These are phyloP conservation scores for Callocephalon fimbriatum DNA, from an alignment of 2,113 vertebrate genomes.

Conservation along the genomic window DNA sequence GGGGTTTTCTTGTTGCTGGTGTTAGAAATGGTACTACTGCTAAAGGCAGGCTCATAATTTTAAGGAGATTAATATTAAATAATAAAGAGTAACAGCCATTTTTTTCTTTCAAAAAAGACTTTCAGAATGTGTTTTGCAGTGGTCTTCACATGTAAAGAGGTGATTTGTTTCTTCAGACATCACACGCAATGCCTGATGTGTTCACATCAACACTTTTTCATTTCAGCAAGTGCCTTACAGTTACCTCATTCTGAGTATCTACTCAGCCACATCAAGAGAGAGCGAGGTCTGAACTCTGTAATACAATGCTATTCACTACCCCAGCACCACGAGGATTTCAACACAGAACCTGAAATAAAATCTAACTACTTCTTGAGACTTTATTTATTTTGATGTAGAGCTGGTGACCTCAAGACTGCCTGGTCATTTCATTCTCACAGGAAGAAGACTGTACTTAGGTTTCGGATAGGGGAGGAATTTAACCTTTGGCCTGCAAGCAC, in stretches of 20 bases:
- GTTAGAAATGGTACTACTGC: neutral
- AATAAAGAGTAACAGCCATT: neutral
- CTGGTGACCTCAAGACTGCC: conserved; percentile 60
- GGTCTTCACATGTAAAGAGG: neutral
- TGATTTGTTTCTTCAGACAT: neutral
- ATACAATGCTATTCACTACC: neutral
- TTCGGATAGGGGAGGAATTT: conserved; percentile 62
- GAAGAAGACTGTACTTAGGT: conserved; percentile 60
- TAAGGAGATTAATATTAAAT: neutral
- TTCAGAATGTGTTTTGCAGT: neutral
- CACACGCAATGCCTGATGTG: neutral
- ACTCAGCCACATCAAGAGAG: neutral
- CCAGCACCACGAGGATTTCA: neutral
- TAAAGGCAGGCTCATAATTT: neutral
- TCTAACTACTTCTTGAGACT: conserved; percentile 26
- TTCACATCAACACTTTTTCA: neutral
- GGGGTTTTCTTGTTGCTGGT: neutral
- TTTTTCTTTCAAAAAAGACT: neutral
- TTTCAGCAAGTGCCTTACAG: neutral
- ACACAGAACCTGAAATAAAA: conserved; percentile 48
- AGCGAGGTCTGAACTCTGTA: neutral
- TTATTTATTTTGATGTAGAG: conserved; percentile 68
- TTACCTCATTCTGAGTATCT: neutral
- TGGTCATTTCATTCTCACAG: conserved; percentile 74
- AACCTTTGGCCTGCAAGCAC: conserved; percentile 56